Evolutionary conservation across 2,113 vertebrate species (phyloP).

Genomic region (Pteropus alecto): DNA sequence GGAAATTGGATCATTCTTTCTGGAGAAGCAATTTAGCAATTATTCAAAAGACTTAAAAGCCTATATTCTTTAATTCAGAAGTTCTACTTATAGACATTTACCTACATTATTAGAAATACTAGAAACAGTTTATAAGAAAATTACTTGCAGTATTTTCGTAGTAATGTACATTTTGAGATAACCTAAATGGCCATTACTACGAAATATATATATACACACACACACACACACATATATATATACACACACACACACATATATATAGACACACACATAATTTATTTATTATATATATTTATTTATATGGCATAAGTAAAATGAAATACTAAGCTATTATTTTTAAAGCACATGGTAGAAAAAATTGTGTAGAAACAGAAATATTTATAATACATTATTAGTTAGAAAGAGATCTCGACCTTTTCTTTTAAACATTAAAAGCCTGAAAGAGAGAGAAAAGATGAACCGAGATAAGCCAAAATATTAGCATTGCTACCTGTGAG

Average conservation of each 20-base stretch:
- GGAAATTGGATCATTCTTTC: constrained; percentile 29
- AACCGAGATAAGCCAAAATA: background rate
- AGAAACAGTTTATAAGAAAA: background rate
- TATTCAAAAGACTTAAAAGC: constrained; percentile 5
- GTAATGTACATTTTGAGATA: constrained; percentile 5
- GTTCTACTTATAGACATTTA: background rate
- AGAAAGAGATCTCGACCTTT: background rate
- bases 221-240: background rate
- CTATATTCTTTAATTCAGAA: constrained; percentile 31
- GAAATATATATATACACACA: too few relatives aligned
- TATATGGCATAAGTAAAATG: background rate
- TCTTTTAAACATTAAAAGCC: background rate
- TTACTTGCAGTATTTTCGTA: background rate
- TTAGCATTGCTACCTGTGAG: background rate
- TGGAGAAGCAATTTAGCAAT: constrained; percentile 14
- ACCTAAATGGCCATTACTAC: background rate
- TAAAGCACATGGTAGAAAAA: background rate
- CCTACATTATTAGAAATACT: background rate
- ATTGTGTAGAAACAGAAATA: background rate
- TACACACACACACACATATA: background rate
- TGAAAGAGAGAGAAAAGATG: background rate
- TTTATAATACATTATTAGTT: background rate
- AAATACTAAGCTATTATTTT: background rate
- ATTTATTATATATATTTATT: background rate
- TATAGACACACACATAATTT: too few relatives aligned